Evolutionary conservation across 2,113 vertebrate genomes (phyloP).

Genomic region (Hiodon tergisus): DNA sequence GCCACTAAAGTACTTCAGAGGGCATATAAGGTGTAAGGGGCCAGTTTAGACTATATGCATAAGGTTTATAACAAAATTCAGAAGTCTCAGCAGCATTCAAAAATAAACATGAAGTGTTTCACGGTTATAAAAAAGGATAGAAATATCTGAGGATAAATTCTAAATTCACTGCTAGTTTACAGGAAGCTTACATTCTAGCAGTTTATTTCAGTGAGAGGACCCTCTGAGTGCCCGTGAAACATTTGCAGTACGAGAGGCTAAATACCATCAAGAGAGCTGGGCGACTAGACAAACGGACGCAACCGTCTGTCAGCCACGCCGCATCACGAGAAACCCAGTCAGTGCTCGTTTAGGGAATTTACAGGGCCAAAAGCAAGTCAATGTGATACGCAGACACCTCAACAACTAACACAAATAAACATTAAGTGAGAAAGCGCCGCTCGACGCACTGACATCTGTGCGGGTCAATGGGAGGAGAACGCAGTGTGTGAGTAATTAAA

Average conservation of each 20-base stretch:
- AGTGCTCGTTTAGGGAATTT: constrained; percentile 58
- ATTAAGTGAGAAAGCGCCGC: constrained; percentile 30
- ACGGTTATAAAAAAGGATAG: constrained; percentile 5
- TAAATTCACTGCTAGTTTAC: constrained; percentile 6
- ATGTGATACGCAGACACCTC: constrained; percentile 45
- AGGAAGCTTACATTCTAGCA: constrained; percentile 35
- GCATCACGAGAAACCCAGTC: constrained; percentile 47
- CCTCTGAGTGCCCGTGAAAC: constrained; percentile 34
- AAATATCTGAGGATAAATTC: neutral
- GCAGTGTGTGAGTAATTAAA: constrained; percentile 8
- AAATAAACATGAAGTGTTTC: constrained; percentile 15
- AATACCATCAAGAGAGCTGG: constrained; percentile 29
- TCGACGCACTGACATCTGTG: constrained; percentile 6
- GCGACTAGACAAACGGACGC: constrained; percentile 53
- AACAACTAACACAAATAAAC: constrained; percentile 33
- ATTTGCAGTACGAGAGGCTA: constrained; percentile 48
- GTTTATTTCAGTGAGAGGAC: constrained; percentile 30
- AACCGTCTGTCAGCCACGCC: constrained; percentile 38
- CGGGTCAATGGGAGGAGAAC: neutral
- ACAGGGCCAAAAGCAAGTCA: constrained; percentile 48
- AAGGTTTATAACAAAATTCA: constrained; percentile 13
- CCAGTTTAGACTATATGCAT: neutral
- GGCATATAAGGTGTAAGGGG: neutral
- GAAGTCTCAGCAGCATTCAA: constrained; percentile 21
- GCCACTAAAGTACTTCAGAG: neutral